Percentiles rank a stretch among this genome's conserved stretches.
phyloP scores from a whole-genome alignment of 2,888 invertebrate genomes.

The Pemphredon lugubris region DNA sequence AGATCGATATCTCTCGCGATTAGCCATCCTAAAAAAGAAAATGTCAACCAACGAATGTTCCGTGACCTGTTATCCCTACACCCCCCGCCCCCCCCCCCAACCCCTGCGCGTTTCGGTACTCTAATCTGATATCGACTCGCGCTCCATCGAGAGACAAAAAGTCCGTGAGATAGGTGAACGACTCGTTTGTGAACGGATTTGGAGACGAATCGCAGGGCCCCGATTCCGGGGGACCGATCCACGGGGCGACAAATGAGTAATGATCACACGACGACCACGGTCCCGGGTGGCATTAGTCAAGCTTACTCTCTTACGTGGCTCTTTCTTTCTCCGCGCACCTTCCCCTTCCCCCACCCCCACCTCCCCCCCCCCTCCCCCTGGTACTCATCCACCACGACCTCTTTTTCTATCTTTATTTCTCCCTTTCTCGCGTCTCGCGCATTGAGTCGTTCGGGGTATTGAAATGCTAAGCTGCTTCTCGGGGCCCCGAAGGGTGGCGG shows the following conservation, averaged over 20 bases:
- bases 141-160: too few species aligned
- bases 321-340: conserved; percentile 36
- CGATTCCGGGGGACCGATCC: conserved; percentile 63
- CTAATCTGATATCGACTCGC: too few species aligned
- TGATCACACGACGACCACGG: conserved; percentile 71
- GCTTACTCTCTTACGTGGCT: conserved; percentile 72
- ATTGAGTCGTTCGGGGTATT: conserved; percentile 68
- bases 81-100: too few species aligned
- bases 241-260: conserved; percentile 76
- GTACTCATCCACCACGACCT: conserved; percentile 12
- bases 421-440: conserved; percentile 44
- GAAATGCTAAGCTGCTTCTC: conserved; percentile 74
- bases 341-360: conserved; percentile 12
- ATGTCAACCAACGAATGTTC: too few species aligned
- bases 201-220: too few species aligned
- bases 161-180: too few species aligned
- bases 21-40: too few species aligned
- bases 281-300: conserved; percentile 74
- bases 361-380: conserved; percentile 5
- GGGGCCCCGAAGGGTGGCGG: conserved; percentile 38
- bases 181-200: too few species aligned
- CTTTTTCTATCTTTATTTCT: conserved; percentile 46
- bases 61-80: too few species aligned
- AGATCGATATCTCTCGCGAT: too few species aligned
- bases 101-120: too few species aligned